phyloP scores from a whole-genome alignment of 2,888 invertebrate genomes.

The Calliphora vomitoria region DNA sequence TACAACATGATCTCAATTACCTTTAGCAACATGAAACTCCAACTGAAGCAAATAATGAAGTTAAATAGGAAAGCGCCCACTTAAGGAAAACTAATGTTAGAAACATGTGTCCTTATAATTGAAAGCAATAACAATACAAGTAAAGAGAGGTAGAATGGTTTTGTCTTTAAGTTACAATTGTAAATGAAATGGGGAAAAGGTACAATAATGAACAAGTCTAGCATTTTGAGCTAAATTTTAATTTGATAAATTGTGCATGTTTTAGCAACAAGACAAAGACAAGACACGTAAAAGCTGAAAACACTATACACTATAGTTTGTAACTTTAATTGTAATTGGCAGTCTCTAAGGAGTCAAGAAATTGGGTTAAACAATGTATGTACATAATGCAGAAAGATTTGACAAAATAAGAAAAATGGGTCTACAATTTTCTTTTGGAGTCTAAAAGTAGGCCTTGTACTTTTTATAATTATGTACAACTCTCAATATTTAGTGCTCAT shows the following conservation, averaged over 20 bases:
- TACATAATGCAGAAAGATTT: background rate
- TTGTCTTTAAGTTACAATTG: background rate
- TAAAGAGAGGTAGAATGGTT: background rate
- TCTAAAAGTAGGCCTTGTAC: background rate
- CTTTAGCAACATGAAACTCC: conserved; percentile 4
- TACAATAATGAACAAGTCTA: conserved; percentile 31
- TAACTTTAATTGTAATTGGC: background rate
- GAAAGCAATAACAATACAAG: background rate
- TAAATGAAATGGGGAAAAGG: background rate
- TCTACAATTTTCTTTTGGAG: background rate
- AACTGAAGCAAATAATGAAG: background rate
- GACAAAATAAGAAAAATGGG: background rate
- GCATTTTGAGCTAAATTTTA: conserved; percentile 47
- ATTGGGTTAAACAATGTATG: background rate
- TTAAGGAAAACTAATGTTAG: background rate
- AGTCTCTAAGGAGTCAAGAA: background rate
- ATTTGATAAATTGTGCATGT: conserved; percentile 44
- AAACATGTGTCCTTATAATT: background rate
- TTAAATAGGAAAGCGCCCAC: conserved; percentile 15
- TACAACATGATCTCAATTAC: conserved; percentile 57
- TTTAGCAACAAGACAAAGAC: background rate
- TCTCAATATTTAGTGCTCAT: too few species aligned
- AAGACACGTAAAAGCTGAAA: too few species aligned
- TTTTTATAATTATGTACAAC: background rate
- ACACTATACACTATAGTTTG: too few species aligned